Evolutionary conservation across 2,797 vertebrate genomes (phyloP), one percentile per base, ranked within the genome.

Genomic region (Lophotriccus pileatus): DNA sequence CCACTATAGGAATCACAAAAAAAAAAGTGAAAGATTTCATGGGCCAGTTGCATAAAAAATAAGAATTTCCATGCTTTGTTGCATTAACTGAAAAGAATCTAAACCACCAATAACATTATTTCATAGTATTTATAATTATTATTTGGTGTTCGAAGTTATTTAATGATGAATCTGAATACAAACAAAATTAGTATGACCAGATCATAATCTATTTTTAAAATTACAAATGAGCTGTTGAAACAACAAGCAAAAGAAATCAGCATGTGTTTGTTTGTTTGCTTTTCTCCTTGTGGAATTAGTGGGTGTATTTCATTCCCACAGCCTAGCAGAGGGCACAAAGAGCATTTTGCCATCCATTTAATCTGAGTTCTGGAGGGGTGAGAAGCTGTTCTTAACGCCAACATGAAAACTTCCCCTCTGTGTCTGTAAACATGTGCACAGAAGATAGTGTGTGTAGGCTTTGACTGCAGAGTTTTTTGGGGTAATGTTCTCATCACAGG

Each of bases 181-280:
- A 96, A 96, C 70, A 83, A 83, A 93, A 91, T 95, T 37, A 84
- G 69, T 91, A 88, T 84, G 85, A 95, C 81, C 88, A 63, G 73
- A 69, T 94, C 28, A 87, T 72, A 95, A 94, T 92, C 89, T 93
- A 22, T 82, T 93, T 96, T 91, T 93, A 84, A 89, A 96, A 94
- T 87, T 74, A 74, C 2, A 3, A 85, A 87, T 69, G 63, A 89
- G 90, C 78, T 59, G 87, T 93, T 96, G 64, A 87, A 94, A 96
- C 56, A 95, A 78, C 73, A 78, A 95, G 89, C 50, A 69, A 86
- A 94, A 72, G 27, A 88, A 94, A 80, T 69, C 66, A 88, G 72
- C 85, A 79, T 93, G 88, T 88, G 87, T 78, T 50, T 85, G 30
- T 90, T 92, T 93, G 79, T 36, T 93, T 94, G 59, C 62, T 55